phyloP scores from a whole-genome alignment of 2,888 invertebrate genomes.

The Ectemnius continuus region DNA sequence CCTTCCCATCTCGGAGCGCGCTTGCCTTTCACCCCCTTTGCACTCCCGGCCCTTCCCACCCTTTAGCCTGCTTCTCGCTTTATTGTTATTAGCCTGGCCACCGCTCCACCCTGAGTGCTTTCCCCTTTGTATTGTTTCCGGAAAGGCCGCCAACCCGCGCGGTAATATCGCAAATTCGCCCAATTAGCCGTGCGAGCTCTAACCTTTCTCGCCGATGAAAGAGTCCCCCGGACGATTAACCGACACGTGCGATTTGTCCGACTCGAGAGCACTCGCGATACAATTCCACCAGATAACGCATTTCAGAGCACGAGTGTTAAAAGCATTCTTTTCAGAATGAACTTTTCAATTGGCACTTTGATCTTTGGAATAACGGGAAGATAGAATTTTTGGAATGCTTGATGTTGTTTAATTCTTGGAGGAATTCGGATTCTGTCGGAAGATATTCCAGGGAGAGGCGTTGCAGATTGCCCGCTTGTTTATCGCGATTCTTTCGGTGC shows the following conservation, averaged over 20 bases:
- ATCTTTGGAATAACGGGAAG: too few relatives aligned
- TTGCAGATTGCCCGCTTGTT: too few relatives aligned
- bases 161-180: background rate
- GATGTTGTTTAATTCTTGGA: background rate
- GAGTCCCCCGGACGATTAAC: background rate
- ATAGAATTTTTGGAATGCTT: too few relatives aligned
- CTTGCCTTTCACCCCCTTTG: background rate
- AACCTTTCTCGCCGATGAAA: background rate
- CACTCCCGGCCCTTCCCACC: background rate
- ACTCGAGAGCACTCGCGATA: background rate
- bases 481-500: too few relatives aligned
- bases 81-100: slow-evolving; percentile 11
- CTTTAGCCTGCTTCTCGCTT: background rate
- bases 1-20: background rate
- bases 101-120: slow-evolving; percentile 1
- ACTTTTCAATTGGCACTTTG: too few relatives aligned
- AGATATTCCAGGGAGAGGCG: too few relatives aligned
- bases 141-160: background rate
- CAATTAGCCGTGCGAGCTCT: background rate
- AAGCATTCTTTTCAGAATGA: too few relatives aligned
- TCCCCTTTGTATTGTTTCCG: slow-evolving; percentile 1
- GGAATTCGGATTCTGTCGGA: background rate
- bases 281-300: too few relatives aligned
- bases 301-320: too few relatives aligned
- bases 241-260: too few relatives aligned